Evolutionary conservation across 2,888 invertebrate species (phyloP).

Genomic region (Pheosia gnoma): DNA sequence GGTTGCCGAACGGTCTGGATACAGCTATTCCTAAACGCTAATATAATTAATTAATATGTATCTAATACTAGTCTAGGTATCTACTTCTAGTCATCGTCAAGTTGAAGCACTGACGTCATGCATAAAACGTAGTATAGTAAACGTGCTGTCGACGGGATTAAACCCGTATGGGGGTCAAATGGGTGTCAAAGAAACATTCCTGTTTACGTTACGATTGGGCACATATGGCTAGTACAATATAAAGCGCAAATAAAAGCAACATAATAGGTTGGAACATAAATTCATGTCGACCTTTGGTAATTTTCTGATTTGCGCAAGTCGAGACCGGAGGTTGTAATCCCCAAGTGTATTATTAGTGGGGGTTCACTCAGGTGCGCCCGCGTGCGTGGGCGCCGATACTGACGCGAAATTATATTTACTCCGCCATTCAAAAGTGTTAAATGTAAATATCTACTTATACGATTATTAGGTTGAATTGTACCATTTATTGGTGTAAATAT

Average conservation of each 20-base stretch:
- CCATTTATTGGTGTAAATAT: not conserved
- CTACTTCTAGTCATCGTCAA: too few species aligned
- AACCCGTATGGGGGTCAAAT: too few species aligned
- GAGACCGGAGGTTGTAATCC: conserved; percentile 14
- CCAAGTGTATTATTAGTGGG: conserved; percentile 16
- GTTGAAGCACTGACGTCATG: too few species aligned
- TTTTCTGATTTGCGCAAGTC: conserved; percentile 25
- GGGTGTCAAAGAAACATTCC: too few species aligned
- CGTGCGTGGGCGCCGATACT: conserved; percentile 9
- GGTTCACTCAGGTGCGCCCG: conserved; percentile 3
- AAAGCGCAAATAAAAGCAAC: not conserved
- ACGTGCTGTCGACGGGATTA: too few species aligned
- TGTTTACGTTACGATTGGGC: too few species aligned
- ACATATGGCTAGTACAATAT: too few species aligned
- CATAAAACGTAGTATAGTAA: too few species aligned
- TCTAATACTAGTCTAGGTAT: too few species aligned
- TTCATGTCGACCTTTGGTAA: conserved; percentile 1
- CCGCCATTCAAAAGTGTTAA: conserved; percentile 8
- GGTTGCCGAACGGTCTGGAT: too few species aligned
- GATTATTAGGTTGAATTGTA: conserved; percentile 8
- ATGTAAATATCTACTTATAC: not conserved
- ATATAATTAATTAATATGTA: too few species aligned
- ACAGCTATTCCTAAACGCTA: too few species aligned
- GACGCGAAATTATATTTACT: conserved; percentile 18
- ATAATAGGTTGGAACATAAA: not conserved